Evolutionary conservation across 1,140 invertebrate genomes (phyloP).

Genomic region (Pygmarrhopalites habei): DNA sequence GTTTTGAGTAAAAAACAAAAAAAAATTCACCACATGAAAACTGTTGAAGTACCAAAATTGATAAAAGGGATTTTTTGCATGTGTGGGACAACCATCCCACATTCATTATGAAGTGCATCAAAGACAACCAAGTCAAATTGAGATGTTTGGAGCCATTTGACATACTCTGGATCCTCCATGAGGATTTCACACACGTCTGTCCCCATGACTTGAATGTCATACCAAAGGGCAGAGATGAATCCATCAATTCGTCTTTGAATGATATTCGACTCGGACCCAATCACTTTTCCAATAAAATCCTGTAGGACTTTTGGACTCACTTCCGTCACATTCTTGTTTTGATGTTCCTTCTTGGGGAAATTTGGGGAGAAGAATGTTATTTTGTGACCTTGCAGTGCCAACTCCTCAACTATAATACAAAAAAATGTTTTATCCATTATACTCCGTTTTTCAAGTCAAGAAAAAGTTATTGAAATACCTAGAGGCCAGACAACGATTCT

Average conservation of each 20-base stretch:
- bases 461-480: too few relatives aligned
- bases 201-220: not conserved
- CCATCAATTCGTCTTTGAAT: not conserved
- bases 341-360: slow-evolving; percentile 20
- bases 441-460: too few relatives aligned
- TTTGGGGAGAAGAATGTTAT: slow-evolving; percentile 23
- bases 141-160: not conserved
- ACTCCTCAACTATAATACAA: slow-evolving; percentile 21
- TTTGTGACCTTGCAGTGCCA: slow-evolving; percentile 25
- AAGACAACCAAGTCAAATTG: slow-evolving; percentile 59
- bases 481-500: slow-evolving; percentile 22
- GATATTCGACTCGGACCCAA: not conserved
- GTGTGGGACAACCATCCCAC: slow-evolving; percentile 61
- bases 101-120: slow-evolving; percentile 71
- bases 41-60: slow-evolving; percentile 9
- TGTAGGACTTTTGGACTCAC: slow-evolving; percentile 7
- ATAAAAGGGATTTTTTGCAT: slow-evolving; percentile 49
- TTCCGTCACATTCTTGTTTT: slow-evolving; percentile 1
- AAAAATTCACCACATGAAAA: too few relatives aligned
- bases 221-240: not conserved
- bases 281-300: not conserved
- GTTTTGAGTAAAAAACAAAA: too few relatives aligned
- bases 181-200: slow-evolving; percentile 7
- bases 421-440: too few relatives aligned
- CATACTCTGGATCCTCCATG: slow-evolving; percentile 6